These are phyloP conservation scores for Synodontis membranacea DNA, from an alignment of 2,113 vertebrate species.

Conservation along the genomic window DNA sequence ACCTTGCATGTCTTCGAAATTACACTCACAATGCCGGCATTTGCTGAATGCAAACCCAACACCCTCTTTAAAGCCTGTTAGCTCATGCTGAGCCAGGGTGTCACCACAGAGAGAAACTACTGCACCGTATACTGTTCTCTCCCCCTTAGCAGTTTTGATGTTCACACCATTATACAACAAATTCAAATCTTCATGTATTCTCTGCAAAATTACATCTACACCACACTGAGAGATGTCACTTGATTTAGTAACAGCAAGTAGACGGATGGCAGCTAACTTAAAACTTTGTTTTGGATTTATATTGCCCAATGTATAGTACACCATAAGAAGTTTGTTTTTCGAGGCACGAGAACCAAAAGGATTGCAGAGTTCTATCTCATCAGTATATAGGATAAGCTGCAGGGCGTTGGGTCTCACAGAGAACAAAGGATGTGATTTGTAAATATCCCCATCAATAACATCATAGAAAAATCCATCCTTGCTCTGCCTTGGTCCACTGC, in stretches of 20 bases:
- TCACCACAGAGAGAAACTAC: slow-evolving; percentile 40
- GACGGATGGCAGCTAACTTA: slow-evolving; percentile 22
- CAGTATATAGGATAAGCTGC: slow-evolving; percentile 55
- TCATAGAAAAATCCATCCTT: slow-evolving; percentile 49
- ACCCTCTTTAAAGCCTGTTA: slow-evolving; percentile 48
- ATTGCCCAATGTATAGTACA: slow-evolving; percentile 41
- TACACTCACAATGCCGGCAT: slow-evolving; percentile 47
- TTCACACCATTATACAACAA: slow-evolving; percentile 19
- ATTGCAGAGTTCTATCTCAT: slow-evolving; percentile 60
- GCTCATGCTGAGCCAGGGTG: slow-evolving; percentile 41
- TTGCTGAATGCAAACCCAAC: slow-evolving; percentile 40
- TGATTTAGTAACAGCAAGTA: slow-evolving; percentile 37
- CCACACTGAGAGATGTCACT: slow-evolving; percentile 17
- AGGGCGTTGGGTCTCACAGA: slow-evolving; percentile 44
- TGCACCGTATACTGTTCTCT: neutral
- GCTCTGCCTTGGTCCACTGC: slow-evolving; percentile 25
- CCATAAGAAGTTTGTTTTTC: slow-evolving; percentile 34
- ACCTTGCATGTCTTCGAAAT: slow-evolving; percentile 14
- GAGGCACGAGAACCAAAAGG: slow-evolving; percentile 24
- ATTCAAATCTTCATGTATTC: slow-evolving; percentile 17
- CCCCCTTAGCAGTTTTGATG: neutral
- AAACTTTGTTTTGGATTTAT: slow-evolving; percentile 29
- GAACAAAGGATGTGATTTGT: slow-evolving; percentile 54
- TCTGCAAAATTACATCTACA: slow-evolving; percentile 24
- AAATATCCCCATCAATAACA: slow-evolving; percentile 51